Base-by-base conservation (phyloP, 2,888 invertebrate species). In the Apamea crenata region DNA sequence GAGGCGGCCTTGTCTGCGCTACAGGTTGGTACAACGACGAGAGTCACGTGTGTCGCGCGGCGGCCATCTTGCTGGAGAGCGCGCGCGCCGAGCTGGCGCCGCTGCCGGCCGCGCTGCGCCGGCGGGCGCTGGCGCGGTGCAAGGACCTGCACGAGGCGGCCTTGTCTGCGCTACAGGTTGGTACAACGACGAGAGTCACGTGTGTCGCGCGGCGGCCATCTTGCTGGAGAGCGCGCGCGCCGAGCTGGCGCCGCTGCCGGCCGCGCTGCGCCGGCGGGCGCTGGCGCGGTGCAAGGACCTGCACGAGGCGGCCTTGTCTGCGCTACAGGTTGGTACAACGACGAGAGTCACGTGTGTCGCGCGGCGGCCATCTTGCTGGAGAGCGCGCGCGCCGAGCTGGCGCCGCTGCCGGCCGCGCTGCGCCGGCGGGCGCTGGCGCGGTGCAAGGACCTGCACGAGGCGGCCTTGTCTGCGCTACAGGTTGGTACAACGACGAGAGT, bases 301-400 rank as follows among this genome's bases (percentile, higher is more conserved):
- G 88, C 94, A 96, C 92, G 96, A 96, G 89, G 95, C 95, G 25
- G 95, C 96, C 84, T 91, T 96, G 69, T 96, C 95, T 77, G 93
- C 95, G 68, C 90, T 96, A 10, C 96, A 96, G 95, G 71, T 71
- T 40, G 21, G 71, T 71, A 12, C 36, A 12, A 36, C 25, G 0
- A n/a, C n/a, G n/a, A n/a, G n/a, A n/a, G n/a, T 93, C 99, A 99
- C 97, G 97, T 99, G 86, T 98, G 99, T 86, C 97, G 98, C 93
- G 98, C 98, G 8, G 98, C 98, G 44, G 98, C 98, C 79, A 97
- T 97, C 87, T 96, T 99, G 89, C 97, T 99, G 83, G 97, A 97
- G 84, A 96, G 97, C 70, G 98, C 99, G 89, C 97, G 98, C 72
- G 77, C 77, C 1, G 97, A 97, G 90, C 97, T 98, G 56, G 96